phyloP scores from a whole-genome alignment of 2,888 invertebrate genomes.

The Eupelmus urozonus region DNA sequence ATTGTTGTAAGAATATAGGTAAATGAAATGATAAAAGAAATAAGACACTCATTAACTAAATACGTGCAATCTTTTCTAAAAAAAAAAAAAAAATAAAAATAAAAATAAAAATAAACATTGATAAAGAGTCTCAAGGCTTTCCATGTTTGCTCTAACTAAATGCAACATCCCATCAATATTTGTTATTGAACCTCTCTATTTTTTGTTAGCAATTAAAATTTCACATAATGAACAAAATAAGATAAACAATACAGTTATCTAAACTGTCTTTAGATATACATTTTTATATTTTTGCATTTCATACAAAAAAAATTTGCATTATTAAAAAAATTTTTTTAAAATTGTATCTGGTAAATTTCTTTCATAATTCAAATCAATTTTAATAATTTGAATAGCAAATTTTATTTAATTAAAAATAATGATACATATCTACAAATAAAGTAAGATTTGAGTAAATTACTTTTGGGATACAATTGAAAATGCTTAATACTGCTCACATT shows the following conservation, averaged over 20 bases:
- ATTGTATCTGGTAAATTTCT: no score
- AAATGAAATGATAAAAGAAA: constrained; percentile 43
- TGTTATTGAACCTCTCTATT: constrained; percentile 47
- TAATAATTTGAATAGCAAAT: no score
- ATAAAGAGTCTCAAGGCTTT: constrained; percentile 35
- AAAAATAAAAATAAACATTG: constrained; percentile 23
- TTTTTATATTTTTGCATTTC: neutral
- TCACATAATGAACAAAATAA: constrained; percentile 10
- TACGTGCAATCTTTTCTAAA: constrained; percentile 54
- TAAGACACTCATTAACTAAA: constrained; percentile 49
- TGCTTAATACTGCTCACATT: no score
- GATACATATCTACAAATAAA: no score
- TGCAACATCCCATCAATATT: constrained; percentile 30
- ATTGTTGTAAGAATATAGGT: constrained; percentile 57
- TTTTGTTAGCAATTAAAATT: neutral
- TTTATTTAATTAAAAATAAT: no score
- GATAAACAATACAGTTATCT: constrained; percentile 4
- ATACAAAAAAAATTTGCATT: neutral
- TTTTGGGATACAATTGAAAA: no score
- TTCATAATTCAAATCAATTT: no score
- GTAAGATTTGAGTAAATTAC: no score
- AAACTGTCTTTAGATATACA: neutral
- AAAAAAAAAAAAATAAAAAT: constrained; percentile 43
- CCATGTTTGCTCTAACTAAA: constrained; percentile 50
- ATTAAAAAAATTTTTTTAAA: neutral